Conservation (phyloP, 2,113 vertebrate species). For the Setophaga kirtlandii region DNA sequence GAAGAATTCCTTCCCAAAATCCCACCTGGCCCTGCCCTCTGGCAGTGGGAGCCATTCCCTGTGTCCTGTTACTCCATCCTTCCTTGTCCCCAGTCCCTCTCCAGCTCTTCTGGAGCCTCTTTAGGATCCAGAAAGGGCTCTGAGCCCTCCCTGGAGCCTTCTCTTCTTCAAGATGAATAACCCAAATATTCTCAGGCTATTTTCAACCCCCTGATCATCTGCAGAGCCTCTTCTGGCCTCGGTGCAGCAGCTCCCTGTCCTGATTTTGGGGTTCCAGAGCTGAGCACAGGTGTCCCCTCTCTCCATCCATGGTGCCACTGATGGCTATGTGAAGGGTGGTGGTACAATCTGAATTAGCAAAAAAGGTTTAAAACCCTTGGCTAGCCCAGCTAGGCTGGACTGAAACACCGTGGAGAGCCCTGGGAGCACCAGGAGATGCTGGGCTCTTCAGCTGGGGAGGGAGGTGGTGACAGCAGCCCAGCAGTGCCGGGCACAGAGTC, state of each 20-base stretch:
- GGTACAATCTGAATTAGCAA: accelerated
- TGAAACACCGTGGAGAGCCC: neutral
- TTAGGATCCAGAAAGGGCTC: neutral
- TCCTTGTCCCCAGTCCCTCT: neutral
- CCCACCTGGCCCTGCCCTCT: accelerated
- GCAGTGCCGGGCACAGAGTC: neutral
- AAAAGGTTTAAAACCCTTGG: neutral
- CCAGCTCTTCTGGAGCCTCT: neutral
- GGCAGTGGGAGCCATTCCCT: neutral
- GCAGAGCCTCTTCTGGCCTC: neutral
- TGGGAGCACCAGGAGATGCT: neutral
- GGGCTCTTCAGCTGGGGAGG: neutral
- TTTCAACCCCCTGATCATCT: neutral
- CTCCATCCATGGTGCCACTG: accelerated
- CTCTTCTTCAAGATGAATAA: too few relatives aligned
- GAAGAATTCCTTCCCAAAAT: neutral
- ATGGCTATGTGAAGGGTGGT: accelerated
- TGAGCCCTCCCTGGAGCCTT: neutral
- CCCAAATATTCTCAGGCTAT: neutral
- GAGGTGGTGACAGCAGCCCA: neutral
- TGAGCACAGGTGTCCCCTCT: neutral
- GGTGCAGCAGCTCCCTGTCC: neutral
- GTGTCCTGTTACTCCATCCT: neutral
- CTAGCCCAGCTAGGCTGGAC: neutral
- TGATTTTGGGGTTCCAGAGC: neutral